phyloP scores from a whole-genome alignment of 64 coral and sea anemone species.

The Catalaphyllia jardinei region DNA sequence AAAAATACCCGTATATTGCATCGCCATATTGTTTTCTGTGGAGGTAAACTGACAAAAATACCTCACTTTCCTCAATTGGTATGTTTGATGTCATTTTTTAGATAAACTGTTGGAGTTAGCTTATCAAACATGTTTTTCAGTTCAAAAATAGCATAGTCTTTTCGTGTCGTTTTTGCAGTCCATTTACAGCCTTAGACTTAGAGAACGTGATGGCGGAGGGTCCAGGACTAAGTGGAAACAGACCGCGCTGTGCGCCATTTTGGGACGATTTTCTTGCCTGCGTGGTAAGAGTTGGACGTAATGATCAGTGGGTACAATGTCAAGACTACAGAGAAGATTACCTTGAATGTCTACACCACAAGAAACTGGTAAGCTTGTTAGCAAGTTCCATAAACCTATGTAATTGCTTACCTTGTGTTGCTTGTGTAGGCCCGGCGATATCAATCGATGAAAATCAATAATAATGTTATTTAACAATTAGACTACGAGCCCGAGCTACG shows the following conservation, averaged over 20 bases:
- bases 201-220: constrained; percentile 52
- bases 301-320: constrained; percentile 77
- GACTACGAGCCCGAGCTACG: no score
- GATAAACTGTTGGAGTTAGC: neutral
- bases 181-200: neutral
- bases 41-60: neutral
- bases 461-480: no score
- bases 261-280: constrained; percentile 87
- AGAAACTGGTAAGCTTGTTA: constrained; percentile 62
- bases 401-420: no score
- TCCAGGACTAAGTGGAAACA: constrained; percentile 73
- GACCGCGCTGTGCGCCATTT: constrained; percentile 81
- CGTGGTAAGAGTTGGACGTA: constrained; percentile 38
- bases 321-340: constrained; percentile 77
- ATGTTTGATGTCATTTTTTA: neutral
- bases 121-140: neutral
- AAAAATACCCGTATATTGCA: constrained; percentile 3
- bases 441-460: no score
- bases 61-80: neutral
- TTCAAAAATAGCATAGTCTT: neutral
- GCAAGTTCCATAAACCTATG: neutral
- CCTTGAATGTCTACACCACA: constrained; percentile 93
- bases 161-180: neutral
- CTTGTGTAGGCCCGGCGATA: no score
- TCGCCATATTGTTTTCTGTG: constrained; percentile 13